A percentile compares a stretch with the other conserved stretches of the same genome.
These are phyloP conservation scores for Agraylea sexmaculata DNA, from an alignment of 1,140 invertebrate species.

Conservation along the genomic window DNA sequence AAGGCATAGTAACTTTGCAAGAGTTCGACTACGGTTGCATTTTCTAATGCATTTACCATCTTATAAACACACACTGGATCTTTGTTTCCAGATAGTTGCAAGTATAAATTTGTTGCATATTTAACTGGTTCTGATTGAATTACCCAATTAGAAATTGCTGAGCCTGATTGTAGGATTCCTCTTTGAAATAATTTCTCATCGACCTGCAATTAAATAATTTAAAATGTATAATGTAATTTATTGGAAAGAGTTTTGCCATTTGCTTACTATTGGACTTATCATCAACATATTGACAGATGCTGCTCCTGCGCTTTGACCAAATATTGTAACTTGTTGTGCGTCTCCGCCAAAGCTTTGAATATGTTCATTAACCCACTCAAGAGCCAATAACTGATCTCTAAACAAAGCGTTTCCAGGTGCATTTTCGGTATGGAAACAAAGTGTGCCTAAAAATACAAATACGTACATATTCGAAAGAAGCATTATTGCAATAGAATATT, in stretches of 20 bases:
- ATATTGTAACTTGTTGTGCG: slow-evolving; percentile 17
- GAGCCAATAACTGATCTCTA: slow-evolving; percentile 17
- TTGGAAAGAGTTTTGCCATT: no score
- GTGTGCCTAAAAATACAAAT: no score
- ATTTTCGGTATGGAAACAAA: slow-evolving; percentile 15
- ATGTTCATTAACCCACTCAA: slow-evolving; percentile 21
- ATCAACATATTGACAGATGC: slow-evolving; percentile 22
- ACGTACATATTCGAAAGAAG: no score
- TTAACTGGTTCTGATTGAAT: slow-evolving; percentile 10
- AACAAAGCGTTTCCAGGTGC: slow-evolving; percentile 19
- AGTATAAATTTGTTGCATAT: slow-evolving; percentile 4
- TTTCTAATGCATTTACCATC: slow-evolving; percentile 15
- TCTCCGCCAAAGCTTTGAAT: slow-evolving; percentile 21
- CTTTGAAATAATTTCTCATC: slow-evolving; percentile 15
- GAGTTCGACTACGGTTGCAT: slow-evolving; percentile 11
- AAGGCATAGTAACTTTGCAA: slow-evolving; percentile 1
- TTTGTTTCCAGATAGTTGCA: slow-evolving; percentile 4
- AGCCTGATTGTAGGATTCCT: slow-evolving; percentile 16
- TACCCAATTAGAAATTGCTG: slow-evolving; percentile 8
- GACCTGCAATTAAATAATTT: slow-evolving; percentile 11
- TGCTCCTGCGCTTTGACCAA: slow-evolving; percentile 20
- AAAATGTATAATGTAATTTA: background rate
- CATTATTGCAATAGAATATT: no score
- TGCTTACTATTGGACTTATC: slow-evolving; percentile 23
- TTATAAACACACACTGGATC: slow-evolving; percentile 3